These are phyloP conservation scores for Aporrectodea caliginosa DNA, from an alignment of 1,140 invertebrate species.

Conservation along the genomic window DNA sequence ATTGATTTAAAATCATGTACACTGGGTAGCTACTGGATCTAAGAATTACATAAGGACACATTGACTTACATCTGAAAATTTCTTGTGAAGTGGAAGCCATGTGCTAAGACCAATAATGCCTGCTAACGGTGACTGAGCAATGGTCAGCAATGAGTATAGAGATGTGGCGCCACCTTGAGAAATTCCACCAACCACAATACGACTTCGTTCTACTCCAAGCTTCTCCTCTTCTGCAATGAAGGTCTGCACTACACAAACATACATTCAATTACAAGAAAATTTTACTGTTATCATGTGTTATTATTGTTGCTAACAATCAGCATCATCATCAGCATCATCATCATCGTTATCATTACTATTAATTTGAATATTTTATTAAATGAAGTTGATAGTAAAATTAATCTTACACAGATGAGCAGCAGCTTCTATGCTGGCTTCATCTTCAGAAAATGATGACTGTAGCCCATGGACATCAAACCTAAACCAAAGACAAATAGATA, in stretches of 20 bases:
- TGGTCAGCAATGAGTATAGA: slow-evolving; percentile 82
- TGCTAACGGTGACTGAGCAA: slow-evolving; percentile 69
- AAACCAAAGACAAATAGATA: too few species aligned
- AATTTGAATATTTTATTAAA: too few species aligned
- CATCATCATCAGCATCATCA: too few species aligned
- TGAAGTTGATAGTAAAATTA: too few species aligned
- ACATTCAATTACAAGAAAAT: too few species aligned
- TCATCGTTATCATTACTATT: too few species aligned
- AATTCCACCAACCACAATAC: slow-evolving; percentile 63
- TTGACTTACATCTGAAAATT: slow-evolving; percentile 73
- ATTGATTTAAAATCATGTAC: too few species aligned
- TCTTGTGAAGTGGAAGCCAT: slow-evolving; percentile 88
- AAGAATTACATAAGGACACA: too few species aligned
- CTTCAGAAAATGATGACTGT: background rate
- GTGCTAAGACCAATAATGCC: slow-evolving; percentile 87
- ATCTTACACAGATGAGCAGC: background rate
- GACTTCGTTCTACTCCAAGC: slow-evolving; percentile 70
- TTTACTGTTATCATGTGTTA: too few species aligned
- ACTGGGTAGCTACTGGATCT: background rate
- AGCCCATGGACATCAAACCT: background rate
- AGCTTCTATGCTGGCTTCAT: background rate
- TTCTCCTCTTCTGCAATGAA: slow-evolving; percentile 78
- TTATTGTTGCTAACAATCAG: too few species aligned
- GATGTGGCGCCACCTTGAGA: slow-evolving; percentile 84
- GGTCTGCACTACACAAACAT: slow-evolving; percentile 66